phyloP scores from a whole-genome alignment of 2,888 invertebrate species.

The Nymphalis urticae region DNA sequence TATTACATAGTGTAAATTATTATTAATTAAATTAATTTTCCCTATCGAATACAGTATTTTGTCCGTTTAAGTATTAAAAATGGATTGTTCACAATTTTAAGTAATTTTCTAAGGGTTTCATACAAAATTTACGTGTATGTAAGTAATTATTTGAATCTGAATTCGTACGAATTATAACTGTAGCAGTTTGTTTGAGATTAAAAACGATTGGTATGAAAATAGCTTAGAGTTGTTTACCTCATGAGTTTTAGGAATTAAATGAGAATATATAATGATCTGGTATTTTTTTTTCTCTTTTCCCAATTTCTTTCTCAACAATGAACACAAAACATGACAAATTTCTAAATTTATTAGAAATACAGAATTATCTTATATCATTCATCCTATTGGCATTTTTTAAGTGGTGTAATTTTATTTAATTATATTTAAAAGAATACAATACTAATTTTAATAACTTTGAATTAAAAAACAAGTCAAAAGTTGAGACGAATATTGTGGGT shows the following conservation, averaged over 20 bases:
- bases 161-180: constrained; percentile 50
- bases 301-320: background rate
- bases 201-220: constrained; percentile 68
- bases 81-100: constrained; percentile 60
- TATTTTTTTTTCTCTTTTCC: constrained; percentile 49
- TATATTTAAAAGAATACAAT: no score
- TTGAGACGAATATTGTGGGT: no score
- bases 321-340: no score
- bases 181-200: constrained; percentile 57
- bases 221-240: constrained; percentile 80
- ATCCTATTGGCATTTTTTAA: no score
- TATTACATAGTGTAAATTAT: constrained; percentile 72
- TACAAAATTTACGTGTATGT: constrained; percentile 45
- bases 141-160: constrained; percentile 39
- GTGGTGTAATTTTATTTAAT: no score
- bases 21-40: constrained; percentile 57
- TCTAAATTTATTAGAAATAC: no score
- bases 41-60: constrained; percentile 54
- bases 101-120: constrained; percentile 36
- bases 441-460: no score
- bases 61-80: constrained; percentile 52
- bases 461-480: no score
- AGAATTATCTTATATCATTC: no score
- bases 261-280: constrained; percentile 65
- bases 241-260: constrained; percentile 80